Percentiles rank a stretch among this genome's conserved stretches.
phyloP scores from a whole-genome alignment of 2,888 invertebrate genomes.

The Macropis europaea region DNA sequence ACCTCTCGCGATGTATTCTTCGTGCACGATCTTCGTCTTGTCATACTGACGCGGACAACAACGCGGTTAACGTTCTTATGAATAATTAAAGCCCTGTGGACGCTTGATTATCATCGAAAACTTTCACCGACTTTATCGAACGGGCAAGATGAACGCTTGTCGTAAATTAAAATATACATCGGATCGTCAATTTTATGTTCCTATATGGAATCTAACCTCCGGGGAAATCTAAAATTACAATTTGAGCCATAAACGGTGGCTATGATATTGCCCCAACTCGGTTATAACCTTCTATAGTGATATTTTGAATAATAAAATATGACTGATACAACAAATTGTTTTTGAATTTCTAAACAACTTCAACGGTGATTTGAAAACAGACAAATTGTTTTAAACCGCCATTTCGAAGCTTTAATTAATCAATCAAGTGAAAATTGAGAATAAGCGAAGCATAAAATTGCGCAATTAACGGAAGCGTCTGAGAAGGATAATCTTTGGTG shows the following conservation, averaged over 20 bases:
- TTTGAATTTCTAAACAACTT: too few relatives aligned
- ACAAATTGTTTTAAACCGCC: too few relatives aligned
- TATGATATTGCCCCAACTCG: too few relatives aligned
- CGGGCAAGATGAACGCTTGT: background rate
- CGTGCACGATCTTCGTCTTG: background rate
- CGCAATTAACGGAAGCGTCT: too few relatives aligned
- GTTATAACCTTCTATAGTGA: too few relatives aligned
- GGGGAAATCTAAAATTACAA: background rate
- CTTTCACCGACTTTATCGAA: conserved; percentile 26
- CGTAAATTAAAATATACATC: background rate
- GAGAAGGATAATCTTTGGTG: too few relatives aligned
- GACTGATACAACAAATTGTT: too few relatives aligned
- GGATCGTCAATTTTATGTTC: background rate
- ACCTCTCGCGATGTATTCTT: background rate
- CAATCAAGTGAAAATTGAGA: too few relatives aligned
- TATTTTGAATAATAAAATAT: too few relatives aligned
- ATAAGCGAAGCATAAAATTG: too few relatives aligned
- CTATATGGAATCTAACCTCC: background rate
- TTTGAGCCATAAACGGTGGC: background rate
- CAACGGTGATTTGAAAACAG: too few relatives aligned
- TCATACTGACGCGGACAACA: background rate
- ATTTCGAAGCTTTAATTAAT: too few relatives aligned
- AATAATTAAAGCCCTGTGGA: background rate
- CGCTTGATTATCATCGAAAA: conserved; percentile 20
- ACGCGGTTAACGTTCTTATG: background rate